Conservation (phyloP, 1,140 invertebrate species). For the Drosophila erecta region DNA sequence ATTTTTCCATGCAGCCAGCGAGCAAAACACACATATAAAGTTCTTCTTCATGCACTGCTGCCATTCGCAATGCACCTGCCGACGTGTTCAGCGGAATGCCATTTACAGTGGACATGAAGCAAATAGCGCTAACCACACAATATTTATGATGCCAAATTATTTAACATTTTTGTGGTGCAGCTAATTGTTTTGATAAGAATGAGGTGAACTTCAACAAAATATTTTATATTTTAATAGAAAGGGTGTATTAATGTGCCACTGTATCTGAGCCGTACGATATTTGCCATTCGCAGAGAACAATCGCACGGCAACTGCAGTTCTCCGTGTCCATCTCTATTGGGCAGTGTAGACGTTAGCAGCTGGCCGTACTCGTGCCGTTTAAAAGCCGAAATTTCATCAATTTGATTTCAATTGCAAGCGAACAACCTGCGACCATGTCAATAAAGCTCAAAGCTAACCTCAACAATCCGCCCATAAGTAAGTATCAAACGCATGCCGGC, state of each 20-base stretch:
- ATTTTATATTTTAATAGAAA: not conserved
- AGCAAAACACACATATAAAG: constrained; percentile 44
- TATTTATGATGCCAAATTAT: not conserved
- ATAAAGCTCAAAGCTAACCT: constrained; percentile 81
- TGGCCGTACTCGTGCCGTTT: constrained; percentile 52
- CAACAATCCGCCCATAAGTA: constrained; percentile 84
- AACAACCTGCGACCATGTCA: constrained; percentile 86
- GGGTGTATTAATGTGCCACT: not conserved
- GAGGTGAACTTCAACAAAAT: not conserved
- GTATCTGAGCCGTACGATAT: not conserved
- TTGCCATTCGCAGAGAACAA: constrained; percentile 22
- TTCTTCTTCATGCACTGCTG: constrained; percentile 37
- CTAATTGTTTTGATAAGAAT: not conserved
- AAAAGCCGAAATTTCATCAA: constrained; percentile 57
- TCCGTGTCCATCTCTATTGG: constrained; percentile 30
- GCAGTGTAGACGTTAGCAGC: constrained; percentile 46
- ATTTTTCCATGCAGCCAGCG: constrained; percentile 58
- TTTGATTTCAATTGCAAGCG: constrained; percentile 40
- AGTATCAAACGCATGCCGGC: constrained; percentile 37
- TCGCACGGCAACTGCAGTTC: constrained; percentile 5
- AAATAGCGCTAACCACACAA: not conserved
- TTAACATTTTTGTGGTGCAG: not conserved
- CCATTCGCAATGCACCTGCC: constrained; percentile 46
- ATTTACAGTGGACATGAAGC: not conserved
- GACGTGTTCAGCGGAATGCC: constrained; percentile 12